These are phyloP conservation scores for Corella eumyota DNA, from an alignment of 23 tunicate species.

Conservation along the genomic window DNA sequence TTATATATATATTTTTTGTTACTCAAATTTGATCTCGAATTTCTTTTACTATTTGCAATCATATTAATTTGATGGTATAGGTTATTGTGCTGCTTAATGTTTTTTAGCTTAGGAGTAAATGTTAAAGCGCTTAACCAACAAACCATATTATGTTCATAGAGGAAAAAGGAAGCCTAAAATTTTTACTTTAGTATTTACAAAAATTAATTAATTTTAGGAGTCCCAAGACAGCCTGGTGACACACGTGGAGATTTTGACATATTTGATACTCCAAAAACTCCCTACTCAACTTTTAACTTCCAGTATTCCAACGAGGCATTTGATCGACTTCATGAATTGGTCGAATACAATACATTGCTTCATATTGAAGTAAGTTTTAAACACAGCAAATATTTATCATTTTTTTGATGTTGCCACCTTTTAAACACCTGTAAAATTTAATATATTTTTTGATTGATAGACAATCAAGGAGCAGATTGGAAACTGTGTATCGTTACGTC, in stretches of 20 bases:
- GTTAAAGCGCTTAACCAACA: too few species aligned
- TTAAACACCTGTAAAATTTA: neutral
- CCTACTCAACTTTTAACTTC: constrained; percentile 93
- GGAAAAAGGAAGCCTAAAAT: too few species aligned
- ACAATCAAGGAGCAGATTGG: constrained; percentile 56
- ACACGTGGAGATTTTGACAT: constrained; percentile 68
- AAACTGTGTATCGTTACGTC: constrained; percentile 53
- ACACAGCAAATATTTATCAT: neutral
- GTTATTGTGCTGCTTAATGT: too few species aligned
- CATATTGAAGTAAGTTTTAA: constrained; percentile 44
- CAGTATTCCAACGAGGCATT: constrained; percentile 84
- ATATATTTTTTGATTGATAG: too few species aligned
- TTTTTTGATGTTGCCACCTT: neutral
- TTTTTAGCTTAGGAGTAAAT: too few species aligned
- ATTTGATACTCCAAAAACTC: constrained; percentile 74
- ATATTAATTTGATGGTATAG: too few species aligned
- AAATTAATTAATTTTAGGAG: too few species aligned
- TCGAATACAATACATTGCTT: constrained; percentile 82
- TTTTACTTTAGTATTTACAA: too few species aligned
- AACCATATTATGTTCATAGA: too few species aligned
- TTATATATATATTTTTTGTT: neutral
- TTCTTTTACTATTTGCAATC: too few species aligned
- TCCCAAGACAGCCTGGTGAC: constrained; percentile 57
- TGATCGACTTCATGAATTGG: constrained; percentile 66
- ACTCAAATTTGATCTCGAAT: too few species aligned